Conservation (phyloP, 2,113 vertebrate genomes). For the Zootoca vivipara region DNA sequence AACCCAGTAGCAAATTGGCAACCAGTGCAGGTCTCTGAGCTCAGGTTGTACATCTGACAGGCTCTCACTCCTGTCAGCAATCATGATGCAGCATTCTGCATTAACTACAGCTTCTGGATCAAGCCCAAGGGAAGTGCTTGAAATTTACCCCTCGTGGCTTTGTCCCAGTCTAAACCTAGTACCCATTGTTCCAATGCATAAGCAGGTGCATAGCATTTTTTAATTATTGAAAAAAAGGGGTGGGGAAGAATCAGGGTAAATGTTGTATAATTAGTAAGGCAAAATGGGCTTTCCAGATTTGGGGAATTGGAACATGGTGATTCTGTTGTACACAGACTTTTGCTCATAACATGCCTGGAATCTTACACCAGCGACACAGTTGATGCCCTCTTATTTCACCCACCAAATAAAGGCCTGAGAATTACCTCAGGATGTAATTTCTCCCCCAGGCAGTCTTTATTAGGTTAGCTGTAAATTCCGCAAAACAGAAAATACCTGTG, state of each 20-base stretch:
- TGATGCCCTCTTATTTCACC: not conserved
- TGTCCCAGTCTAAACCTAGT: not conserved
- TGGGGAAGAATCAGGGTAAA: not conserved
- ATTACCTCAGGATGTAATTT: not conserved
- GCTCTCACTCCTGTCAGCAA: no score
- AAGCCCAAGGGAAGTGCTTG: no score
- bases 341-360: not conserved
- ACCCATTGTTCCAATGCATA: not conserved
- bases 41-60: no score
- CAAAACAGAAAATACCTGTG: constrained; percentile 22
- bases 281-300: not conserved
- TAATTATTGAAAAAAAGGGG: not conserved
- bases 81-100: no score
- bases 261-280: not conserved
- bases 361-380: not conserved
- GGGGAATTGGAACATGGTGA: not conserved
- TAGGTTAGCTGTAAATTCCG: constrained; percentile 23
- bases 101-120: no score
- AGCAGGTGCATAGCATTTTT: not conserved
- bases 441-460: constrained; percentile 3
- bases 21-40: no score
- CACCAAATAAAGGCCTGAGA: not conserved
- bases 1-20: no score
- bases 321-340: not conserved
- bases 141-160: not conserved